These are phyloP conservation scores for Lathamus discolor DNA, from an alignment of 2,113 vertebrate species.

Conservation along the genomic window DNA sequence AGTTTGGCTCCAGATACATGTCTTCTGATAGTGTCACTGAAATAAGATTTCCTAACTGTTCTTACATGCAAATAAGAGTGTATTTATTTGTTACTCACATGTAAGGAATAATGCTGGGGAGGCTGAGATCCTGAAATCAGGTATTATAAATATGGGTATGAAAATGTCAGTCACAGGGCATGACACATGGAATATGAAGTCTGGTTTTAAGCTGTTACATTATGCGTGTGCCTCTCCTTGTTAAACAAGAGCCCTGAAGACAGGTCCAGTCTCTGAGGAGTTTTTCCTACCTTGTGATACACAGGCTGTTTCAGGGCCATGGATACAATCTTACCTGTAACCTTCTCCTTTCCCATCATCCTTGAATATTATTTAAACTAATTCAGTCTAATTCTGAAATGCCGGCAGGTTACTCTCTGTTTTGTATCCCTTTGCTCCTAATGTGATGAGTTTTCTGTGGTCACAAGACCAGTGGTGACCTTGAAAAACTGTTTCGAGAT, in stretches of 20 bases:
- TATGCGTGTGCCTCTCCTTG: not conserved
- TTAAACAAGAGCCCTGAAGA: not conserved
- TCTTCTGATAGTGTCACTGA: not conserved
- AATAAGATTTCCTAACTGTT: not conserved
- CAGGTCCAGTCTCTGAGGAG: not conserved
- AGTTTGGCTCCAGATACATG: not conserved
- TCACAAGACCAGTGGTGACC: not conserved
- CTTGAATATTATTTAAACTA: not conserved
- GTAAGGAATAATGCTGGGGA: not conserved
- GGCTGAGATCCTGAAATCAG: not conserved
- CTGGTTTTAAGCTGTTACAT: not conserved
- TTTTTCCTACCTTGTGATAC: not conserved
- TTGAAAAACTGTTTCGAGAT: not conserved
- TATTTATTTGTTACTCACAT: not conserved
- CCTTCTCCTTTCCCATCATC: not conserved
- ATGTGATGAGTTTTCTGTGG: not conserved
- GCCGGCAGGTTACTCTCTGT: not conserved
- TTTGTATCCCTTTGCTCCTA: not conserved
- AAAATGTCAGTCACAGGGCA: accelerated
- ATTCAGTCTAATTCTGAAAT: not conserved
- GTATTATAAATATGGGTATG: not conserved
- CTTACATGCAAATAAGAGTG: not conserved
- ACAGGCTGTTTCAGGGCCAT: not conserved
- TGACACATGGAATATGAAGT: not conserved
- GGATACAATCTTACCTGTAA: not conserved